These are phyloP conservation scores for Muscicapa adusta DNA, from an alignment of 2,113 vertebrate species.

Conservation along the genomic window DNA sequence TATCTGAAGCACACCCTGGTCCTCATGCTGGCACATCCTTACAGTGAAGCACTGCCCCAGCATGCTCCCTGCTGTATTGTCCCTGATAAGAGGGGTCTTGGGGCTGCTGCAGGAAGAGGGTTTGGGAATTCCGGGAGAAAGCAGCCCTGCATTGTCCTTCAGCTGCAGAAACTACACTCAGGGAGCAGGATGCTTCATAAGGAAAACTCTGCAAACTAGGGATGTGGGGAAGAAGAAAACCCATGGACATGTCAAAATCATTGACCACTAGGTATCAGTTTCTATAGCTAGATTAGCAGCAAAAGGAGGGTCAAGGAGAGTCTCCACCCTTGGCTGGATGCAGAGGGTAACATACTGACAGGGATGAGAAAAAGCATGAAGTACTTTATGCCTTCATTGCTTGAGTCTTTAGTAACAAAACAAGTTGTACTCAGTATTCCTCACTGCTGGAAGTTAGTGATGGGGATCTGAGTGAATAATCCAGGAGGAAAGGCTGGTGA, in stretches of 20 bases:
- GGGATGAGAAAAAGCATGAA: background rate
- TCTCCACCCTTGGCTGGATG: background rate
- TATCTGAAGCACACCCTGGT: background rate
- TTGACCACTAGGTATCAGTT: background rate
- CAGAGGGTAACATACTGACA: background rate
- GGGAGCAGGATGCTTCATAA: background rate
- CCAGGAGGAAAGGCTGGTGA: background rate
- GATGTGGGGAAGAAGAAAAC: background rate
- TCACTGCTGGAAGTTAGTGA: background rate
- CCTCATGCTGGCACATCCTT: background rate
- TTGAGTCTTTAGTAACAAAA: background rate
- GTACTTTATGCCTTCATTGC: background rate
- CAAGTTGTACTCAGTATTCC: background rate
- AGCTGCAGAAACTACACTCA: background rate
- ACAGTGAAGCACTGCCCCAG: background rate
- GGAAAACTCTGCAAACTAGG: background rate
- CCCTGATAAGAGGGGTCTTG: background rate
- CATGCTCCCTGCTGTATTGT: background rate
- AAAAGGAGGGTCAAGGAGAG: background rate
- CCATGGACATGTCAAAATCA: accelerated
- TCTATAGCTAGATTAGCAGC: background rate
- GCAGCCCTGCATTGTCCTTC: background rate
- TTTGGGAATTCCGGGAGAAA: background rate
- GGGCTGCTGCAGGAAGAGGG: background rate
- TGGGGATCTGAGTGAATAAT: background rate